Percentiles rank a stretch among this genome's conserved stretches.
phyloP scores from a whole-genome alignment of 1,140 invertebrate species.

The Scaptomyza pallida region DNA sequence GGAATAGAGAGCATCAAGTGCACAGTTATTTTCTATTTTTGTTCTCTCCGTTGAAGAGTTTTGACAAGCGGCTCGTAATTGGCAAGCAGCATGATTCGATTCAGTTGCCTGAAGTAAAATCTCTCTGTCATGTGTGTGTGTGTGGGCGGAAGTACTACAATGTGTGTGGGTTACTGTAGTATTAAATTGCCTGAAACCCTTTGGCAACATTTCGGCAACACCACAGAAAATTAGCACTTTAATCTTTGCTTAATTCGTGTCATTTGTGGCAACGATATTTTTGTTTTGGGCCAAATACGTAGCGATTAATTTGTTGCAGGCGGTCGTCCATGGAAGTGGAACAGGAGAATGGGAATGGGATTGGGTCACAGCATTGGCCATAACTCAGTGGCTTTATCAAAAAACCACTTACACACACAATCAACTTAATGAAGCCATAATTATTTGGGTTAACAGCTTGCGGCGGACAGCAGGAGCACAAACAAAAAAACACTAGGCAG shows the following conservation, averaged over 20 bases:
- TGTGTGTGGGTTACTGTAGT: conserved; percentile 11
- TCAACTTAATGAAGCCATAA: conserved; percentile 82
- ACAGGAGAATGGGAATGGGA: conserved; percentile 3
- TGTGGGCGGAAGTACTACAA: not conserved
- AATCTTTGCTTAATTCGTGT: conserved; percentile 75
- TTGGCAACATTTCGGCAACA: conserved; percentile 44
- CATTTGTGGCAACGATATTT: conserved; percentile 65
- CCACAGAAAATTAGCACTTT: conserved; percentile 62
- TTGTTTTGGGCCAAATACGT: conserved; percentile 58
- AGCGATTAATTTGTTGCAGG: conserved; percentile 62
- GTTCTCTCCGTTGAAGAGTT: conserved; percentile 15
- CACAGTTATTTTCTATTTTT: not conserved
- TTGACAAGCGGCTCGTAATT: conserved; percentile 47
- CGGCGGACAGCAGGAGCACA: conserved; percentile 33
- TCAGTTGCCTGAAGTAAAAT: conserved; percentile 20
- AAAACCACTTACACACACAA: conserved; percentile 81
- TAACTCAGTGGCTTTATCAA: conserved; percentile 79
- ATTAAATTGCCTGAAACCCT: conserved; percentile 52
- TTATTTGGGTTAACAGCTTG: conserved; percentile 83
- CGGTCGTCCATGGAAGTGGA: not conserved
- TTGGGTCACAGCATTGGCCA: conserved; percentile 42
- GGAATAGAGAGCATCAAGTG: not conserved
- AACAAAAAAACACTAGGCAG: no score
- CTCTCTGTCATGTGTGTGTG: conserved; percentile 13
- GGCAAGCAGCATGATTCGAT: conserved; percentile 34